Evolutionary conservation across 2,888 invertebrate genomes (phyloP).

Genomic region (Chironomus tentans): DNA sequence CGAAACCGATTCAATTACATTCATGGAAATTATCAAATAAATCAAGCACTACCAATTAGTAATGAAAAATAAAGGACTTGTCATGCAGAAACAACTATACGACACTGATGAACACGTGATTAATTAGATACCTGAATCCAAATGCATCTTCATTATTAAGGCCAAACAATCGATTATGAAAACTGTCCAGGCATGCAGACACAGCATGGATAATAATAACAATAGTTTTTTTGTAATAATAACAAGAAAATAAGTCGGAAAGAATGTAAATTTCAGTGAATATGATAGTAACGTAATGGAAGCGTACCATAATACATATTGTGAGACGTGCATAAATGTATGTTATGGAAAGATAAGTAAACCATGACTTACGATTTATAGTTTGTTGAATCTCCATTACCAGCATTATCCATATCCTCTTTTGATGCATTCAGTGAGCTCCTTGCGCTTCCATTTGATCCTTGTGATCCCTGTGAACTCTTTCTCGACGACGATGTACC

Average conservation of each 20-base stretch:
- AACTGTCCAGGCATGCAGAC: slow-evolving; percentile 46
- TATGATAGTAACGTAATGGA: too few species aligned
- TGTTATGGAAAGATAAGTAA: neutral
- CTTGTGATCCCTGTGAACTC: slow-evolving; percentile 29
- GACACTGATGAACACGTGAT: neutral
- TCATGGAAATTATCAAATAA: too few species aligned
- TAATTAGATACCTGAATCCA: slow-evolving; percentile 53
- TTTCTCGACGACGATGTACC: slow-evolving; percentile 28
- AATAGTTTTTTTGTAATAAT: neutral
- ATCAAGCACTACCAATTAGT: too few species aligned
- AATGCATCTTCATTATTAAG: slow-evolving; percentile 62
- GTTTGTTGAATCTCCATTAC: slow-evolving; percentile 22
- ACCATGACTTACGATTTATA: slow-evolving; percentile 28
- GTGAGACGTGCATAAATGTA: neutral
- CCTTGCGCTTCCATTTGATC: slow-evolving; percentile 28
- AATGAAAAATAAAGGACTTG: too few species aligned
- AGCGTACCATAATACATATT: neutral
- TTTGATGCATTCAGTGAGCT: slow-evolving; percentile 23
- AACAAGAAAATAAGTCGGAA: neutral
- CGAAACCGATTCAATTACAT: too few species aligned
- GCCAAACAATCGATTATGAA: slow-evolving; percentile 72
- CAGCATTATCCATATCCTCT: slow-evolving; percentile 17
- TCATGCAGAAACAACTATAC: too few species aligned
- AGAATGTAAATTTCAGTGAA: too few species aligned
- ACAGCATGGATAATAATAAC: neutral